phyloP scores from a whole-genome alignment of 1,140 invertebrate species.

The Drosophila kikkawai region DNA sequence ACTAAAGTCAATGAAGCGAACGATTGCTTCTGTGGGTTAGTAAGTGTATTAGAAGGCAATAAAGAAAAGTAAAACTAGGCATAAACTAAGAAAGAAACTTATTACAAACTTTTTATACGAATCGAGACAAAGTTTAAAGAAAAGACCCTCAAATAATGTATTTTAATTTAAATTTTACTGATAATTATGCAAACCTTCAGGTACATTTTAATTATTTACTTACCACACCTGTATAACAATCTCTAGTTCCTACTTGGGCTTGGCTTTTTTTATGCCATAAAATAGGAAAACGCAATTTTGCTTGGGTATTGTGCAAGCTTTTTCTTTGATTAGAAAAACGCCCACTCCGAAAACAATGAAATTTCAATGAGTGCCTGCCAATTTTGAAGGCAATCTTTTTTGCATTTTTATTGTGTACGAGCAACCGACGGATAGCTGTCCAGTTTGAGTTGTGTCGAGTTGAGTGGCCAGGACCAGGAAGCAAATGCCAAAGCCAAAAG shows the following conservation, averaged over 20 bases:
- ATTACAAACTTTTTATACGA: background rate
- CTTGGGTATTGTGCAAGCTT: conserved; percentile 52
- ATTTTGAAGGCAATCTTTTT: conserved; percentile 51
- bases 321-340: conserved; percentile 28
- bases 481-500: conserved; percentile 37
- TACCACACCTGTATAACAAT: background rate
- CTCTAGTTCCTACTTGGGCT: background rate
- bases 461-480: conserved; percentile 53
- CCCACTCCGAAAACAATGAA: conserved; percentile 48
- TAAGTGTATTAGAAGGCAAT: background rate
- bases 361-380: conserved; percentile 32
- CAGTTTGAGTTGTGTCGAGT: conserved; percentile 26
- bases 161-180: no score
- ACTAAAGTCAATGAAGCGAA: conserved; percentile 63
- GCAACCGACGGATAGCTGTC: conserved; percentile 43
- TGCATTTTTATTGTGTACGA: conserved; percentile 1
- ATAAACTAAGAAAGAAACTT: background rate
- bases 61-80: background rate
- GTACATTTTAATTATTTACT: background rate
- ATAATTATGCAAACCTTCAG: no score
- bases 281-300: conserved; percentile 20
- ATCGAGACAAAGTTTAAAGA: no score
- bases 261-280: background rate
- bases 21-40: conserved; percentile 28
- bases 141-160: no score